phyloP scores from a whole-genome alignment of 1,140 invertebrate species.

The Lasaia peninsularis region DNA sequence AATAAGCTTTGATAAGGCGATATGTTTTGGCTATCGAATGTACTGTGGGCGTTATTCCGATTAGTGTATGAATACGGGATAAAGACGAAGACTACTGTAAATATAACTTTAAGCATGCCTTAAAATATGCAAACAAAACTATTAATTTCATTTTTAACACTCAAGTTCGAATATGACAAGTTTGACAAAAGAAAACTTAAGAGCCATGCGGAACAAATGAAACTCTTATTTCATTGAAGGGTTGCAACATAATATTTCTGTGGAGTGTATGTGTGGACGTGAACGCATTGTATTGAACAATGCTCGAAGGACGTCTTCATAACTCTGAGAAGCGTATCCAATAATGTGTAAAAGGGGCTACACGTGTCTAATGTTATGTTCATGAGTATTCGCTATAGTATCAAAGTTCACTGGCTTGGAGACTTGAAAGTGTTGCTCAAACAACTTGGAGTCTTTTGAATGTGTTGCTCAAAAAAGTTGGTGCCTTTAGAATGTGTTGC shows the following conservation, averaged over 20 bases:
- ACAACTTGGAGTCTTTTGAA: not conserved
- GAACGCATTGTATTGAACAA: not conserved
- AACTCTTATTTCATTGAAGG: not conserved
- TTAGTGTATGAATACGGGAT: too few species aligned
- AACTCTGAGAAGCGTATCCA: constrained; percentile 40
- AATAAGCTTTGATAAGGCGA: too few species aligned
- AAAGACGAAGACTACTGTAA: too few species aligned
- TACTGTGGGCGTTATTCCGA: too few species aligned
- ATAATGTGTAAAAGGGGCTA: constrained; percentile 26
- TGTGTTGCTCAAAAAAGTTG: not conserved
- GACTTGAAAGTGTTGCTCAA: too few species aligned
- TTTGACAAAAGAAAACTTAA: too few species aligned
- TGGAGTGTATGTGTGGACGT: not conserved
- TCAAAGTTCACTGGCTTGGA: not conserved
- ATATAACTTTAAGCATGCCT: too few species aligned
- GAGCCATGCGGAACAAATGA: not conserved
- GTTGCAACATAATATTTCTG: not conserved
- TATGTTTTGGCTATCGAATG: too few species aligned
- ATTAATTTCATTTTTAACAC: too few species aligned
- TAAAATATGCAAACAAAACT: too few species aligned
- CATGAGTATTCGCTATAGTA: not conserved
- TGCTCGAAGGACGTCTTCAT: constrained; percentile 36
- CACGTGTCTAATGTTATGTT: constrained; percentile 13
- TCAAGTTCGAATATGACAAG: too few species aligned
- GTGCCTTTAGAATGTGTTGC: not conserved